Conservation (phyloP, 2,888 invertebrate genomes). For the Leptinotarsa peninsularis region DNA sequence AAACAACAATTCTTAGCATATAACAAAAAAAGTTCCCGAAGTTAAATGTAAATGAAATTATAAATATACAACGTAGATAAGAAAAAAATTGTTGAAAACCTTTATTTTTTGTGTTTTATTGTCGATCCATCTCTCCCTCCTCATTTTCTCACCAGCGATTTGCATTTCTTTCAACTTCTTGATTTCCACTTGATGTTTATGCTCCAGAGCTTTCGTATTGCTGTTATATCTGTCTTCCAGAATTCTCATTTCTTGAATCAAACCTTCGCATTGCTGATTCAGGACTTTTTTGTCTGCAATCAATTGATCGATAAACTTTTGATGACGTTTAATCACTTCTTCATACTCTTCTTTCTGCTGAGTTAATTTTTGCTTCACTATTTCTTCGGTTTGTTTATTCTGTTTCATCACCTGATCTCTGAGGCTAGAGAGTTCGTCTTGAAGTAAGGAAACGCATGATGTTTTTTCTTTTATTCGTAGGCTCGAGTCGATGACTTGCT, state of each 20-base stretch:
- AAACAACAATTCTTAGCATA: too few relatives aligned
- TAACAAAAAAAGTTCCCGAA: too few relatives aligned
- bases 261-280: conserved; percentile 78
- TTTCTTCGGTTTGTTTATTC: conserved; percentile 64
- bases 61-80: too few relatives aligned
- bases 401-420: conserved; percentile 67
- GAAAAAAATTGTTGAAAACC: conserved; percentile 64
- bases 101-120: conserved; percentile 88
- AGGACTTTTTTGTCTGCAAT: conserved; percentile 83
- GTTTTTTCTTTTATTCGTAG: conserved; percentile 73
- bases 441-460: conserved; percentile 71
- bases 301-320: conserved; percentile 85
- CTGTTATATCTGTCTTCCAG: conserved; percentile 75
- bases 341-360: conserved; percentile 80
- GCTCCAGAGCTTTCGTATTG: conserved; percentile 77
- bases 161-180: conserved; percentile 81
- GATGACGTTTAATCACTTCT: conserved; percentile 79
- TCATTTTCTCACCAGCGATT: conserved; percentile 80
- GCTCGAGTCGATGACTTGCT: conserved; percentile 72
- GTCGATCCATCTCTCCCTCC: conserved; percentile 84
- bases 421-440: conserved; percentile 72
- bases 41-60: too few relatives aligned
- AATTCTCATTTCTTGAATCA: conserved; percentile 75
- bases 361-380: conserved; percentile 66
- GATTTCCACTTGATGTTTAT: conserved; percentile 81